A percentile compares a stretch with the other conserved stretches of the same genome.
These are phyloP conservation scores for Branchipolynoe longqiensis DNA, from an alignment of 2,888 invertebrate genomes.

Conservation along the genomic window DNA sequence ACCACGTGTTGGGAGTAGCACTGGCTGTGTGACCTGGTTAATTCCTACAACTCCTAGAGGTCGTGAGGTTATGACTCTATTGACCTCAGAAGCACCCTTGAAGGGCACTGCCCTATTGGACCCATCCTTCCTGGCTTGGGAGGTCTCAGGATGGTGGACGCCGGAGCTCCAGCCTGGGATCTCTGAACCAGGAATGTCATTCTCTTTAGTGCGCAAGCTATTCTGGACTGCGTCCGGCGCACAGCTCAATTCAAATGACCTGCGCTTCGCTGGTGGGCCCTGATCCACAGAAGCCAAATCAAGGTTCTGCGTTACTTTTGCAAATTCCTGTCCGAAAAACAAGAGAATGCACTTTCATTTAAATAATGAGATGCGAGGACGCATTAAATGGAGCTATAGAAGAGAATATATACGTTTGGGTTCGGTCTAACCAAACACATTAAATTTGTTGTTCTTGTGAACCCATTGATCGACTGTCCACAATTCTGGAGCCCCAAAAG, in stretches of 20 bases:
- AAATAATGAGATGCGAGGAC: not conserved
- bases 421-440: not conserved
- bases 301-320: constrained; percentile 2
- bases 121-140: too few species aligned
- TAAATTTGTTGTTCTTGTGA: not conserved
- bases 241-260: constrained; percentile 17
- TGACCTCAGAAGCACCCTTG: too few species aligned
- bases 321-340: constrained; percentile 28
- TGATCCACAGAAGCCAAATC: not conserved
- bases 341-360: not conserved
- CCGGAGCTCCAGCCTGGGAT: not conserved
- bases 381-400: not conserved
- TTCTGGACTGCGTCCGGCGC: not conserved
- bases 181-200: not conserved
- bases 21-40: too few species aligned
- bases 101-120: too few species aligned
- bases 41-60: too few species aligned
- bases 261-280: not conserved
- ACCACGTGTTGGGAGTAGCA: not conserved
- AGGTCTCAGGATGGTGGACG: not conserved
- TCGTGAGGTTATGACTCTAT: too few species aligned
- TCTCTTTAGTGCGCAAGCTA: not conserved
- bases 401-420: not conserved
- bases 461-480: too few species aligned
- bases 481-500: too few species aligned